Evolutionary conservation across 2,888 invertebrate species (phyloP), one percentile per base, ranked within the genome.

Genomic region (Notocelia uddmanniana): DNA sequence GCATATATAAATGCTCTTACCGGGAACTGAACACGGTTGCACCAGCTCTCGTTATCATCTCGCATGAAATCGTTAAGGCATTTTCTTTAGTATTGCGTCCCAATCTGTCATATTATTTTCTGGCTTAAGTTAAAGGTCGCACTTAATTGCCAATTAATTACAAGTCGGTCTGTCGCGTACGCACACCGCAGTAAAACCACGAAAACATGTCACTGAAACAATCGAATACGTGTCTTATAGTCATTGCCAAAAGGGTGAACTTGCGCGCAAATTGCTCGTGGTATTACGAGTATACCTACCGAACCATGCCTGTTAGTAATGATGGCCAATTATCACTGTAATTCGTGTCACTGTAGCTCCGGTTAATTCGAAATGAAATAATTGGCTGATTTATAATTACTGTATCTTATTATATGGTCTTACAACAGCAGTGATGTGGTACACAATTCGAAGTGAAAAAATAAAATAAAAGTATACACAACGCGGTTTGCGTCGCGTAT

Each of bases 101-200:
- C 18, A 37, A 52, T 37, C 21, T 64, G 64, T 37, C 57, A 54
- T 57, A 45, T 55, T 66, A 37, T 57, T 57, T 54, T 41, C 45
- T 13, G 18, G n/a, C 66, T 55, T 41, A 57, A 67, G 66, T 55
- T 45, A 67, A 67, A 67, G 66, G 66, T 67, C 57, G 66, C 55
- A 57, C 37, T 67, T 67, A 67, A 67, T 67, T 67, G 66, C 45
- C 66, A 67, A 67, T 67, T 67, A 67, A 67, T 67, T 67, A 67
- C 41, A 58, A 37, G 58, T 37, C 58, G 21, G 66, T 55, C 57
- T 67, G 66, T 45, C 66, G 66, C 66, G 26, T 37, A 64, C 19
- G 50, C n/a, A 63, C 63, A 54, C 34, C 10, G 15, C 19, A n/a
- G 15, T 52, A 15, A 10, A n/a, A 52, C 37, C 54, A 23, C n/a